Percentiles rank a stretch among this genome's conserved stretches.
phyloP scores from a whole-genome alignment of 2,888 invertebrate genomes.

The Augiades crinisus region DNA sequence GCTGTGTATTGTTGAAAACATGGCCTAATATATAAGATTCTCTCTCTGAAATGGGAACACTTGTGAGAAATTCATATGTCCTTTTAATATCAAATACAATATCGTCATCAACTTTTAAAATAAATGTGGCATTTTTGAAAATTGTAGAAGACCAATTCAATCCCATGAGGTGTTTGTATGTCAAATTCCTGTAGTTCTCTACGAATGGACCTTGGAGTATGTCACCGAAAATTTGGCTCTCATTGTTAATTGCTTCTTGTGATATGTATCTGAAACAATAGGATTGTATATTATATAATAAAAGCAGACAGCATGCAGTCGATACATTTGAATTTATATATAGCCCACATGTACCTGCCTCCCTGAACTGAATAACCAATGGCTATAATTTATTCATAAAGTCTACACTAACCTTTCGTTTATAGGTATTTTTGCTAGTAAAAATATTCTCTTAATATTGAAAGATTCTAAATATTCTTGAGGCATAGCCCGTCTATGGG shows the following conservation, averaged over 20 bases:
- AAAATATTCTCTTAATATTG: constrained; percentile 84
- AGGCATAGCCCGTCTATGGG: constrained; percentile 85
- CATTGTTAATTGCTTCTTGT: constrained; percentile 82
- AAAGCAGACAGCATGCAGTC: too few relatives aligned
- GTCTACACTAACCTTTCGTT: constrained; percentile 59
- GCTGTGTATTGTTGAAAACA: constrained; percentile 82
- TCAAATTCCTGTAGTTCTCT: constrained; percentile 90
- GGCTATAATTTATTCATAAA: too few relatives aligned
- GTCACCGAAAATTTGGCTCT: constrained; percentile 84
- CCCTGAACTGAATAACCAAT: too few relatives aligned
- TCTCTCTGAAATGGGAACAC: constrained; percentile 35
- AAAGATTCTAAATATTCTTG: constrained; percentile 77
- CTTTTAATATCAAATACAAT: constrained; percentile 86
- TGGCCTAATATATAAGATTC: constrained; percentile 82
- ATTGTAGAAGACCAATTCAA: constrained; percentile 86
- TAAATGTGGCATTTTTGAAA: constrained; percentile 82
- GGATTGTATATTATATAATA: too few relatives aligned
- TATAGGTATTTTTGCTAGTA: constrained; percentile 82
- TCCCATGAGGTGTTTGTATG: constrained; percentile 92
- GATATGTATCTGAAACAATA: constrained; percentile 55
- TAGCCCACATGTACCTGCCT: too few relatives aligned
- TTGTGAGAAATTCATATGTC: constrained; percentile 44
- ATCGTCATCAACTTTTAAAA: constrained; percentile 92
- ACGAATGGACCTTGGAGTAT: constrained; percentile 88
- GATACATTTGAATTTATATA: too few relatives aligned